Evolutionary conservation across 1,140 invertebrate species (phyloP).

Genomic region (Scaptomyza pallida): DNA sequence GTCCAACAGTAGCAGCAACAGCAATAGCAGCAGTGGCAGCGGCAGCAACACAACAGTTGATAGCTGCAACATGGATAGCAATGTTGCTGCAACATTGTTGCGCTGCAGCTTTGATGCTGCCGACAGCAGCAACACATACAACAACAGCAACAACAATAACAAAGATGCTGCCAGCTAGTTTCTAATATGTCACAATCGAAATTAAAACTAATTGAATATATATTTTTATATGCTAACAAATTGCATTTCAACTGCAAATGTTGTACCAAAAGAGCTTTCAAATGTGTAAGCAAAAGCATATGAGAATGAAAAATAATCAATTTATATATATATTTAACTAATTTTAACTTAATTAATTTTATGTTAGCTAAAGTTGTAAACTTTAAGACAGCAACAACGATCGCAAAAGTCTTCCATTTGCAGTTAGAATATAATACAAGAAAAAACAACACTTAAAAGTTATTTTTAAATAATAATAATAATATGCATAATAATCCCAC

Average conservation of each 20-base stretch:
- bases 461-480: slow-evolving; percentile 26
- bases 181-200: slow-evolving; percentile 34
- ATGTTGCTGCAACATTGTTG: slow-evolving; percentile 69
- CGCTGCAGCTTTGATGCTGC: slow-evolving; percentile 53
- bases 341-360: slow-evolving; percentile 52
- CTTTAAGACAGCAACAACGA: slow-evolving; percentile 63
- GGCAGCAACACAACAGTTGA: slow-evolving; percentile 40
- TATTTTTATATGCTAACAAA: slow-evolving; percentile 48
- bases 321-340: slow-evolving; percentile 19
- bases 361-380: slow-evolving; percentile 68
- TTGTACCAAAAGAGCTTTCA: slow-evolving; percentile 79
- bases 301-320: background rate
- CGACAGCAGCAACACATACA: slow-evolving; percentile 29
- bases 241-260: slow-evolving; percentile 78
- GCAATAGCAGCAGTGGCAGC: slow-evolving; percentile 38
- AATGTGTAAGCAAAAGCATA: slow-evolving; percentile 29
- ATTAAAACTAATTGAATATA: slow-evolving; percentile 16
- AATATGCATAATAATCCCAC: slow-evolving; percentile 41
- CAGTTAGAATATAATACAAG: slow-evolving; percentile 2
- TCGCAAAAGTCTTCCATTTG: slow-evolving; percentile 81
- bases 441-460: slow-evolving; percentile 19
- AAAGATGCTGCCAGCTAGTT: slow-evolving; percentile 66
- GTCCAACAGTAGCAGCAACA: slow-evolving; percentile 53
- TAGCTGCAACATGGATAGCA: slow-evolving; percentile 47
- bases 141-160: slow-evolving; percentile 20